A percentile compares a stretch with the other conserved stretches of the same genome.
These are phyloP conservation scores for Helostoma temminkii DNA, from an alignment of 2,797 vertebrate species.

Conservation along the genomic window DNA sequence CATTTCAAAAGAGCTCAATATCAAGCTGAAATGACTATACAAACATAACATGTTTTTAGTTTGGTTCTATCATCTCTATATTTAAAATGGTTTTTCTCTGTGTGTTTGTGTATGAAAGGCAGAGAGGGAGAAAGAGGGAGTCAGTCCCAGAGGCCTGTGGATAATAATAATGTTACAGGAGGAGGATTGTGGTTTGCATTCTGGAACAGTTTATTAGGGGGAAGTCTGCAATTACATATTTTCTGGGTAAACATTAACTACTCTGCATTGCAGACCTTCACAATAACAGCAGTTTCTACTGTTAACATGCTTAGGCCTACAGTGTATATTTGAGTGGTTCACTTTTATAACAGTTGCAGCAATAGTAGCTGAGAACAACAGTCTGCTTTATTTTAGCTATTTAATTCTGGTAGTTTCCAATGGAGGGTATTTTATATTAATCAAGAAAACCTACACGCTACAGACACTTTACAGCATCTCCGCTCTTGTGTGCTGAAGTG, in stretches of 20 bases:
- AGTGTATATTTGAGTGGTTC: constrained; percentile 11
- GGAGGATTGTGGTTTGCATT: constrained; percentile 84
- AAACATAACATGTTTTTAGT: constrained; percentile 19
- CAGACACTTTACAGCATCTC: constrained; percentile 29
- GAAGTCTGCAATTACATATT: constrained; percentile 92
- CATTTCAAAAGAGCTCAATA: neutral
- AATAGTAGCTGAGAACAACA: constrained; percentile 18
- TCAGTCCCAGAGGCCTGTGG: constrained; percentile 61
- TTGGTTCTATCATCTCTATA: constrained; percentile 40
- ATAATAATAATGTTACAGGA: constrained; percentile 85
- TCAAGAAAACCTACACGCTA: constrained; percentile 17
- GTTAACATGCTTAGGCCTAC: neutral
- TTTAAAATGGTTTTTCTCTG: constrained; percentile 40
- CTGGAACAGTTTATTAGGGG: constrained; percentile 90
- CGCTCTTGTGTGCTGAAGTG: too few species aligned
- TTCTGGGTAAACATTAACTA: constrained; percentile 94
- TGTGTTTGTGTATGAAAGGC: constrained; percentile 33
- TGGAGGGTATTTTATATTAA: constrained; percentile 22
- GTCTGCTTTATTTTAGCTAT: constrained; percentile 35
- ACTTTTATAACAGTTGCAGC: constrained; percentile 44
- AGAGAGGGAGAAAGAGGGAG: constrained; percentile 40
- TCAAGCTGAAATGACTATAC: neutral
- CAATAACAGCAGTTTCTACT: constrained; percentile 48
- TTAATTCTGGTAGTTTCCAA: constrained; percentile 39
- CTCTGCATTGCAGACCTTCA: constrained; percentile 70